These are phyloP conservation scores for Periophthalmodon schlosseri DNA, from an alignment of 2,113 vertebrate species.

Conservation along the genomic window DNA sequence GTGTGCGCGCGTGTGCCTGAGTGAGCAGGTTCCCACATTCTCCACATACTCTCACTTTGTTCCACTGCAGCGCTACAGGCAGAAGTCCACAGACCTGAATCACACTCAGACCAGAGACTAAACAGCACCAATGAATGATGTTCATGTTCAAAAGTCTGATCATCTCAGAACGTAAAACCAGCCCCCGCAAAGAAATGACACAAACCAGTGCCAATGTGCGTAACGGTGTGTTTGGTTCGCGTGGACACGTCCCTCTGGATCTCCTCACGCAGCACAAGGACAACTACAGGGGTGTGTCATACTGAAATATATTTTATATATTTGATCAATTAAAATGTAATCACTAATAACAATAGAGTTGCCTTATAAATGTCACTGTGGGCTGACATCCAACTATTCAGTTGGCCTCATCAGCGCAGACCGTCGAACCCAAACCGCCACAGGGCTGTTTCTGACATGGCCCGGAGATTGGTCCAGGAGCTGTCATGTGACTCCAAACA, in stretches of 20 bases:
- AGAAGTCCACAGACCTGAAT: not conserved
- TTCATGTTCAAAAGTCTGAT: not conserved
- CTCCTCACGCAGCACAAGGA: too few relatives aligned
- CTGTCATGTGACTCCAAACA: conserved; percentile 3
- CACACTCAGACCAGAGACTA: not conserved
- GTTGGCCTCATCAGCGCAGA: not conserved
- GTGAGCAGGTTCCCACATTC: conserved; percentile 4
- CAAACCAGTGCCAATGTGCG: too few relatives aligned
- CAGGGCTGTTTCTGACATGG: not conserved
- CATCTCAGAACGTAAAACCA: too few relatives aligned
- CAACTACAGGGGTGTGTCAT: too few relatives aligned
- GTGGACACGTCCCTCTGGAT: too few relatives aligned
- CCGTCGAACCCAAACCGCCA: not conserved
- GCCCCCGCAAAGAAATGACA: not conserved
- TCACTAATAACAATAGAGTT: too few relatives aligned
- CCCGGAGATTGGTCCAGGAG: not conserved
- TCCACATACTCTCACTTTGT: conserved; percentile 3
- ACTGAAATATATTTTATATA: too few relatives aligned
- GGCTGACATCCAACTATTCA: too few relatives aligned
- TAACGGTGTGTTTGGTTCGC: too few relatives aligned
- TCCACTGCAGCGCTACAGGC: not conserved
- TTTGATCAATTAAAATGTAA: too few relatives aligned
- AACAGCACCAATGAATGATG: not conserved
- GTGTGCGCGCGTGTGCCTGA: not conserved
- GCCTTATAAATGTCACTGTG: too few relatives aligned